Evolutionary conservation across 2,888 invertebrate genomes (phyloP), one percentile per base, ranked within the genome.

Genomic region (Colostygia pectinataria): DNA sequence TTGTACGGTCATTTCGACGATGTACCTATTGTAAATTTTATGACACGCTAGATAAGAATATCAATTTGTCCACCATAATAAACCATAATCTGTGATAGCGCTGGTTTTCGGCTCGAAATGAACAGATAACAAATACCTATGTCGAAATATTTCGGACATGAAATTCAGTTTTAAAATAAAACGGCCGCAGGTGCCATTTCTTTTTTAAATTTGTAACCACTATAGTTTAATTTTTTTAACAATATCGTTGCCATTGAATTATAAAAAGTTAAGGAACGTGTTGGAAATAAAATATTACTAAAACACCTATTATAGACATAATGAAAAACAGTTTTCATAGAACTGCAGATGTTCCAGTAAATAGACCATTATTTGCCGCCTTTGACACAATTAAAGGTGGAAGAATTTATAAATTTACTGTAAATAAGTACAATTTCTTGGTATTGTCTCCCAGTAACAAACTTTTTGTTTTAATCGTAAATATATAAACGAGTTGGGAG

Each of bases 11-110:
- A 79, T 81, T 82, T 77, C 74, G 58, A 59, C 65, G 25, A 31
- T 66, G 71, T 74, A n/a, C n/a, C n/a, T n/a, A 73, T 81, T 80
- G 73, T 84, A 81, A 82, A 83, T 70, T 85, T 84, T 86, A 84
- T 73, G 82, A 83, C 78, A 74, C 57, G 18, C 43, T 27, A 58
- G 84, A 83, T 85, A 85, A 76, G 63, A 67, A 65, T 81, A 84
- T 83, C 82, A 83, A 80, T 83, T 82, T 80, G 81, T 77, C 73
- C 75, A 68, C 70, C 78, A 39, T 38, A 77, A 40, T 40, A 40
- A 32, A 39, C 59, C 48, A 67, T 77, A 74, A 80, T 80, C 79
- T 63, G 50, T 51, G 83, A 82, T 84, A 82, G 64, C 65, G 63
- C 23, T 38, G 27, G 27, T 33, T 71, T 75, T 69, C 61, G 71